Evolutionary conservation across 2,797 vertebrate genomes (phyloP).

Genomic region (Chrysocyon brachyurus): DNA sequence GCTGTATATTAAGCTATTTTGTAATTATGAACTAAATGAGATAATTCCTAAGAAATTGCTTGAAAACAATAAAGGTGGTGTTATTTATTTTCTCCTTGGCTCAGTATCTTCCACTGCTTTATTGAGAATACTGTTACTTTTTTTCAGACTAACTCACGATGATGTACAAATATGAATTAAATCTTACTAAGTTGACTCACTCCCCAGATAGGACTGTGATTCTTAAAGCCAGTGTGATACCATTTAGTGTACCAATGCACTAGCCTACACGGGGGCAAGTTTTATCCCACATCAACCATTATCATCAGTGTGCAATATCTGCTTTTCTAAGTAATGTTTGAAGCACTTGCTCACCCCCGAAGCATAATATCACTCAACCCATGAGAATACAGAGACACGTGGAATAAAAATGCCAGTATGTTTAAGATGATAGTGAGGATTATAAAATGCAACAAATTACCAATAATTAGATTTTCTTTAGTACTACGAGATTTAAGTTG

Average conservation of each 20-base stretch:
- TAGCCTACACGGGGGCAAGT: background rate
- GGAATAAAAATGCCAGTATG: background rate
- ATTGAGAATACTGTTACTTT: background rate
- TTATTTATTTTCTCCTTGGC: constrained; percentile 64
- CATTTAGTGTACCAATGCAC: background rate
- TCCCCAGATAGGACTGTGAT: background rate
- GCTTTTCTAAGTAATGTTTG: background rate
- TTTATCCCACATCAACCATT: background rate
- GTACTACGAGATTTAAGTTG: constrained; percentile 10
- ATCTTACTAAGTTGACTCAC: constrained; percentile 15
- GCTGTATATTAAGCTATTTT: constrained; percentile 70
- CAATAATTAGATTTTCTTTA: constrained; percentile 32
- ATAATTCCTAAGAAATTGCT: constrained; percentile 54
- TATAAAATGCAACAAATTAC: background rate
- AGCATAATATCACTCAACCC: background rate
- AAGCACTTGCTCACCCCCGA: background rate
- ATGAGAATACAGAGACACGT: background rate
- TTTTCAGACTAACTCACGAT: constrained; percentile 15
- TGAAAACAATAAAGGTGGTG: constrained; percentile 37
- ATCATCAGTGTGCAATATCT: background rate
- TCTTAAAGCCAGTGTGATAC: background rate
- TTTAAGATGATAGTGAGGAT: background rate
- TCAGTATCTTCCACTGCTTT: constrained; percentile 27
- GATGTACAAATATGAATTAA: constrained; percentile 44
- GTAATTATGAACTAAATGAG: constrained; percentile 68